Evolutionary conservation across 1,140 invertebrate species (phyloP).

Genomic region (Drosophila mauritiana): DNA sequence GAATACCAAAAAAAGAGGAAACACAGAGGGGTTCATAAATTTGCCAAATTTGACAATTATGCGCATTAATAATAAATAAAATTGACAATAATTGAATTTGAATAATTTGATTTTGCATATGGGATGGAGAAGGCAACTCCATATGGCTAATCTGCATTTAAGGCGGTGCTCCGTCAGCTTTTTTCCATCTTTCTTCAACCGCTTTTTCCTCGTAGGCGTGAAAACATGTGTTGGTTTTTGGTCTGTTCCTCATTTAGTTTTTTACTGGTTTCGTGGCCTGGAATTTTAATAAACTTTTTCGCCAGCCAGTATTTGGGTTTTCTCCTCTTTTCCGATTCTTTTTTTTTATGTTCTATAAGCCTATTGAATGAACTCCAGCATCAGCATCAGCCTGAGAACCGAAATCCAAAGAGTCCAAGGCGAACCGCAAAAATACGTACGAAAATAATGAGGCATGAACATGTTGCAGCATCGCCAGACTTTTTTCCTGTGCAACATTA

Average conservation of each 20-base stretch:
- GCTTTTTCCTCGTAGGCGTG: slow-evolving; percentile 67
- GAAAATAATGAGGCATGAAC: slow-evolving; percentile 84
- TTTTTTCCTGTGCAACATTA: slow-evolving; percentile 54
- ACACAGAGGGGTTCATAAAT: slow-evolving; percentile 71
- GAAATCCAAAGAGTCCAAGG: slow-evolving; percentile 57
- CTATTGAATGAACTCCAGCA: slow-evolving; percentile 43
- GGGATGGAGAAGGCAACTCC: slow-evolving; percentile 5
- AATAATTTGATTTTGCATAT: slow-evolving; percentile 76
- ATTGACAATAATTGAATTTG: slow-evolving; percentile 84
- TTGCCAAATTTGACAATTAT: slow-evolving; percentile 84
- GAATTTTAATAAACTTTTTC: slow-evolving; percentile 81
- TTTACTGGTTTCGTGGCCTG: slow-evolving; percentile 32
- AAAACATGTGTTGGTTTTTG: slow-evolving; percentile 78
- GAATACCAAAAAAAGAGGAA: neutral
- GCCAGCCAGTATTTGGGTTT: slow-evolving; percentile 15
- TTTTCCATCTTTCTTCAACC: slow-evolving; percentile 28
- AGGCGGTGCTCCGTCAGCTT: slow-evolving; percentile 68
- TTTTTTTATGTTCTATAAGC: slow-evolving; percentile 6
- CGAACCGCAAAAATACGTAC: slow-evolving; percentile 80
- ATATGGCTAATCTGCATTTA: slow-evolving; percentile 80
- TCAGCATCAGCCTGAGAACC: slow-evolving; percentile 54
- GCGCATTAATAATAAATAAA: slow-evolving; percentile 84
- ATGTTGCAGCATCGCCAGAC: slow-evolving; percentile 68
- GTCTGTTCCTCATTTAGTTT: slow-evolving; percentile 26
- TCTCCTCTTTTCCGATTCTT: slow-evolving; percentile 19